Base-by-base conservation (phyloP, 2,888 invertebrate genomes). In the Meliscaeva auricollis region DNA sequence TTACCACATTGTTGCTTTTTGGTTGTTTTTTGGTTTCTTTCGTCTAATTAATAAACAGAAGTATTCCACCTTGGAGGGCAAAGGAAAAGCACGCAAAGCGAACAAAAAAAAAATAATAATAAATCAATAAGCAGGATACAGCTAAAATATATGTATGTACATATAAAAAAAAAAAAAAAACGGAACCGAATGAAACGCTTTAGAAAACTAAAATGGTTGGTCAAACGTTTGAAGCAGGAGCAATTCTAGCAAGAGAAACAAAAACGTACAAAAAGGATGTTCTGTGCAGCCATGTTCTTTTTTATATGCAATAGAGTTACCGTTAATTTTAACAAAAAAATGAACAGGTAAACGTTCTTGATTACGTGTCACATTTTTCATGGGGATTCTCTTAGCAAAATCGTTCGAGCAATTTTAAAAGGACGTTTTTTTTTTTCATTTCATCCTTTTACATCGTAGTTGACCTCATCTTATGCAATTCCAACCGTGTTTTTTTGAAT, bases 1-100 rank as follows among this genome's bases (percentile, higher is more conserved):
- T 54, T 69, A 70, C 73, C 68, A 64, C 73, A 64, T 64, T 69
- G 64, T 68, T 73, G 81, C 64, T 54, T 80, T 85, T 85, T 81
- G 73, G 72, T 76, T 69, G 76, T 81, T 77, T 85, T 84, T 69
- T 79, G 69, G 78, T 70, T 84, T 81, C 81, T 77, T 85, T 77
- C 81, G 77, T 77, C 85, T 85, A 85, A 85, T 85, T 85, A 85
- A 85, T 85, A 85, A 85, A 81, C 85, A 85, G 81, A 81, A 85
- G 85, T 76, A 77, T 85, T 81, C 85, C 64, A 81, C 85, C 85
- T 85, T 77, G 56, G 72, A 85, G 76, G 76, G 76, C 56, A 76
- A 73, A 80, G 75, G 60, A 69, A 70, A 68, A 76, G 32, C 32
- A 68, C 60, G 66, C 62, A 76, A 46, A 66, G 52, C 13, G 48